These are phyloP conservation scores for Emys orbicularis DNA, from an alignment of 2,797 vertebrate genomes.

Conservation along the genomic window DNA sequence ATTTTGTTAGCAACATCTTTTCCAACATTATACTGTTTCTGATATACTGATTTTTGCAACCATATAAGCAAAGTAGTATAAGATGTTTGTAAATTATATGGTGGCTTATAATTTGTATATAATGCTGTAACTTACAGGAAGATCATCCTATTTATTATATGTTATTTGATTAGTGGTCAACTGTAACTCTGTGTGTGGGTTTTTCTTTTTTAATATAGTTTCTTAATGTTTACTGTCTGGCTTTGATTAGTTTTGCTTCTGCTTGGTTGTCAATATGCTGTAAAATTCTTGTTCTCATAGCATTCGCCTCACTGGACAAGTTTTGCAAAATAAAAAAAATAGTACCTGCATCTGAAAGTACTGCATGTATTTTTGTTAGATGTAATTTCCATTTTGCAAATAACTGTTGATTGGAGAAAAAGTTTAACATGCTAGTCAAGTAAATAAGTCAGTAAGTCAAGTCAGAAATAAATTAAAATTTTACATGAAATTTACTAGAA, in stretches of 20 bases:
- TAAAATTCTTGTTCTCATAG: not conserved
- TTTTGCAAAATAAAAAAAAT: constrained; percentile 3
- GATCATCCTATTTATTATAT: not conserved
- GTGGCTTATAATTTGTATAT: not conserved
- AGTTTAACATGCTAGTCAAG: not conserved
- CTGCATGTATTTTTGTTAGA: not conserved
- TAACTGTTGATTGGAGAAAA: not conserved
- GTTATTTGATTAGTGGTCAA: not conserved
- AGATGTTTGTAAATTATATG: not conserved
- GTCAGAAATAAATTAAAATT: not conserved
- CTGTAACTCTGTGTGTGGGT: constrained; percentile 5
- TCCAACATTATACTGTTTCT: constrained; percentile 16
- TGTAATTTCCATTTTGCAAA: constrained; percentile 6
- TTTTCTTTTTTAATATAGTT: not conserved
- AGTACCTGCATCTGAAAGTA: not conserved
- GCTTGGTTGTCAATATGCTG: not conserved
- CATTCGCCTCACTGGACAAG: not conserved
- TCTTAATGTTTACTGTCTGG: not conserved
- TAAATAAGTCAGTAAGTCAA: not conserved
- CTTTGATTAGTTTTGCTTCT: not conserved
- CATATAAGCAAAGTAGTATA: constrained; percentile 4
- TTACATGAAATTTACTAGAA: not conserved
- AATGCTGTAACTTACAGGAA: not conserved
- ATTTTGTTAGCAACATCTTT: not conserved
- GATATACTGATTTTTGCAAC: not conserved